A percentile compares a stretch with the other conserved stretches of the same genome.
Conservation (phyloP, 2,888 invertebrate species). For the Morpho helenor region DNA sequence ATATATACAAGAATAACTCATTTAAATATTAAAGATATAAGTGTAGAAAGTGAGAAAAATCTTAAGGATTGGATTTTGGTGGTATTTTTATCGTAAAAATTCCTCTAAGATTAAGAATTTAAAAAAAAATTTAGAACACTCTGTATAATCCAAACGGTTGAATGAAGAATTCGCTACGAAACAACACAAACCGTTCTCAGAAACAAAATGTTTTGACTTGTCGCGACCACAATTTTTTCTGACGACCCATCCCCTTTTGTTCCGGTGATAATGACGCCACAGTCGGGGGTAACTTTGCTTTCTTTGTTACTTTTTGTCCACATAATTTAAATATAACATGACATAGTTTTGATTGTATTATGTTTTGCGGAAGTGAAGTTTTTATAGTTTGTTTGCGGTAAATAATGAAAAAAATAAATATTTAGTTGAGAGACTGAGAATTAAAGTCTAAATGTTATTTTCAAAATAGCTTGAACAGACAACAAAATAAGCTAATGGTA, state of each 20-base stretch:
- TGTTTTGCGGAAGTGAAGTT: slow-evolving; percentile 7
- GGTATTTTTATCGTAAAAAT: neutral
- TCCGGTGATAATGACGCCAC: slow-evolving; percentile 45
- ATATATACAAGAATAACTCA: too few relatives aligned
- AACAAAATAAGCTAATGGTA: too few relatives aligned
- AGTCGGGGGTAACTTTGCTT: slow-evolving; percentile 31
- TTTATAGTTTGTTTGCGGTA: neutral
- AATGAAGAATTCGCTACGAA: slow-evolving; percentile 47
- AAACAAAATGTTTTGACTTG: slow-evolving; percentile 57
- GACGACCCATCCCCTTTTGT: slow-evolving; percentile 36
- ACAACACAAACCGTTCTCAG: slow-evolving; percentile 50
- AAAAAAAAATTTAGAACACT: slow-evolving; percentile 26
- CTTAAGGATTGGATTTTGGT: too few relatives aligned
- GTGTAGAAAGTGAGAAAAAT: too few relatives aligned
- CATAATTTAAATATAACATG: slow-evolving; percentile 18
- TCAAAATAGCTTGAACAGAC: too few relatives aligned
- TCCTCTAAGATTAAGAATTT: too few relatives aligned
- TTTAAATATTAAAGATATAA: too few relatives aligned
- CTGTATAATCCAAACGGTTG: slow-evolving; percentile 35
- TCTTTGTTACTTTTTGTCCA: slow-evolving; percentile 27
- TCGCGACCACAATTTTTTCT: slow-evolving; percentile 31
- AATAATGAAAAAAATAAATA: too few relatives aligned
- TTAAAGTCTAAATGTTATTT: too few relatives aligned
- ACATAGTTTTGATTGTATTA: slow-evolving; percentile 8
- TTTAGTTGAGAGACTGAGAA: too few relatives aligned